These are phyloP conservation scores for Zhuqinia jingwanae DNA, from an alignment of 2,888 invertebrate genomes.

Conservation along the genomic window DNA sequence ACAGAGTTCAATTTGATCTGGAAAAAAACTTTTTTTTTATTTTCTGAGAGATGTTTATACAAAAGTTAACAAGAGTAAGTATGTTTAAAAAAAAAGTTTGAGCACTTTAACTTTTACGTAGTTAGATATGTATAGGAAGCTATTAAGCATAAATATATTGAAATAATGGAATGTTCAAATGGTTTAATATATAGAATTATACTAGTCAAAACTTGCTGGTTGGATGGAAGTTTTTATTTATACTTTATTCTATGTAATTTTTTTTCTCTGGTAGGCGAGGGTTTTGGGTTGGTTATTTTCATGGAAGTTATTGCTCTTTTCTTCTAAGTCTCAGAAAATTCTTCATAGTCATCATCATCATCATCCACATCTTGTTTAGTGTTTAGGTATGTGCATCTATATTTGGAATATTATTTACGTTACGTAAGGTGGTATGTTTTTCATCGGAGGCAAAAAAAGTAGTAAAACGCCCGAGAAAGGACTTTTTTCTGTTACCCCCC, in stretches of 20 bases:
- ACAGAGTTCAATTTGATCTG: constrained; percentile 64
- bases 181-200: constrained; percentile 14
- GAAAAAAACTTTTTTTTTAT: background rate
- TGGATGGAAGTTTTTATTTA: background rate
- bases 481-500: background rate
- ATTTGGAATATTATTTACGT: background rate
- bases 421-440: constrained; percentile 8
- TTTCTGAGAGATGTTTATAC: constrained; percentile 2
- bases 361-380: constrained; percentile 23
- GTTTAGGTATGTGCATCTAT: background rate
- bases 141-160: constrained; percentile 32
- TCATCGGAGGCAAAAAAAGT: constrained; percentile 17
- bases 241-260: background rate
- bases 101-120: constrained; percentile 22
- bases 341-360: background rate
- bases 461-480: constrained; percentile 8
- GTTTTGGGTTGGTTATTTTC: constrained; percentile 77
- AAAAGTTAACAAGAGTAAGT: constrained; percentile 43
- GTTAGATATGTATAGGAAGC: background rate
- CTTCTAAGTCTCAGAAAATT: constrained; percentile 4
- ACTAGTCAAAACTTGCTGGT: background rate
- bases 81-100: background rate
- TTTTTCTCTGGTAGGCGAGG: constrained; percentile 70
- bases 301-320: constrained; percentile 70
- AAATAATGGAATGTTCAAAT: constrained; percentile 50